These are phyloP conservation scores for Calosoma granatense DNA, from an alignment of 1,140 invertebrate genomes.

Conservation along the genomic window DNA sequence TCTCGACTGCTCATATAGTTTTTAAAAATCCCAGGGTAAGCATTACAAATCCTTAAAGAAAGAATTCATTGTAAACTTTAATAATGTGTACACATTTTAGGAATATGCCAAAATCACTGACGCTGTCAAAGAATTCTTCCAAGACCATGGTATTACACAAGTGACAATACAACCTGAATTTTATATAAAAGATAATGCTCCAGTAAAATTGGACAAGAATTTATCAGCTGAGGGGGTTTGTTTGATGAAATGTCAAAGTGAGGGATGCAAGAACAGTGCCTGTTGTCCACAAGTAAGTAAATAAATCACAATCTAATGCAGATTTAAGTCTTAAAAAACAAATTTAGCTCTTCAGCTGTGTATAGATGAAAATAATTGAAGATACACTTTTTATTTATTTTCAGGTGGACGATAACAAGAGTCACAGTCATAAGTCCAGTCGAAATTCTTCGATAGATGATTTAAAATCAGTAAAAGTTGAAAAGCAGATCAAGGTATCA, in stretches of 20 bases:
- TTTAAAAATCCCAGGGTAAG: slow-evolving; percentile 51
- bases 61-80: slow-evolving; percentile 12
- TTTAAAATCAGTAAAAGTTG: neutral
- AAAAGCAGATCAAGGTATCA: too few species aligned
- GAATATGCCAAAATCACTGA: slow-evolving; percentile 53
- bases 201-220: slow-evolving; percentile 19
- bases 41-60: slow-evolving; percentile 15
- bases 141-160: slow-evolving; percentile 60
- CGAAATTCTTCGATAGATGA: too few species aligned
- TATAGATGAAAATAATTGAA: too few species aligned
- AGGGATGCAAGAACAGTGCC: slow-evolving; percentile 25
- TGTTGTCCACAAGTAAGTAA: slow-evolving; percentile 23
- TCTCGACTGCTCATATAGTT: slow-evolving; percentile 64
- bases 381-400: too few species aligned
- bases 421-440: too few species aligned
- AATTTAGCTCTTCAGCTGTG: too few species aligned
- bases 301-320: neutral
- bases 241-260: slow-evolving; percentile 29
- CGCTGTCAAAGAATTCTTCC: slow-evolving; percentile 55
- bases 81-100: slow-evolving; percentile 33
- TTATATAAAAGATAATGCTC: slow-evolving; percentile 28
- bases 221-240: slow-evolving; percentile 19
- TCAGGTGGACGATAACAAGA: too few species aligned
- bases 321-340: too few species aligned
- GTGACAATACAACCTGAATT: slow-evolving; percentile 75